Conservation (phyloP, 1,140 invertebrate species). For the Drosophila kohkoa region DNA sequence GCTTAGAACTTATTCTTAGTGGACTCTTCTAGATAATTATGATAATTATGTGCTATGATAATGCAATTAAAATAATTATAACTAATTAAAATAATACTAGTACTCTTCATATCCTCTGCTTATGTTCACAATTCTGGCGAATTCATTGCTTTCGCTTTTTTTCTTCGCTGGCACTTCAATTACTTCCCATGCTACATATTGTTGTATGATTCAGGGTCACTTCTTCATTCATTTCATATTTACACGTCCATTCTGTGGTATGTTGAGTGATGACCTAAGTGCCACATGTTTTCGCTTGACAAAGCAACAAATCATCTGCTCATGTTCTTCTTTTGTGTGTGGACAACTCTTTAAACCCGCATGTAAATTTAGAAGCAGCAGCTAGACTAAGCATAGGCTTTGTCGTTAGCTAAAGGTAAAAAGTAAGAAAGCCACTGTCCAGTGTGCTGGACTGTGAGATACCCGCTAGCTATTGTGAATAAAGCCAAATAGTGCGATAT, state of each 20-base stretch:
- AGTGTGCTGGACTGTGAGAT: too few relatives aligned
- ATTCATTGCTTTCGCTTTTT: slow-evolving; percentile 7
- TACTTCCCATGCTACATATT: slow-evolving; percentile 1
- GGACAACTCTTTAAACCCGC: not conserved
- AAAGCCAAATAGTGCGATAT: too few relatives aligned
- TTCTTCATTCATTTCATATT: not conserved
- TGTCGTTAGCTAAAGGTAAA: not conserved
- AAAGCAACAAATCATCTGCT: slow-evolving; percentile 3
- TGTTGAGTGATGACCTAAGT: slow-evolving; percentile 1
- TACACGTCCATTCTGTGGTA: slow-evolving; percentile 5
- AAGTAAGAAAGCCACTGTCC: too few relatives aligned
- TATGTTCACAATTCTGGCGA: not conserved
- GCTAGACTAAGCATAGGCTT: not conserved
- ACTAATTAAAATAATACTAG: not conserved
- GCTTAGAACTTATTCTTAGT: not conserved
- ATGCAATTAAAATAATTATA: slow-evolving; percentile 1
- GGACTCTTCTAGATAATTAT: not conserved
- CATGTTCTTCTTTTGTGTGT: not conserved
- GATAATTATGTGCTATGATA: not conserved
- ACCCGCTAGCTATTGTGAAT: too few relatives aligned
- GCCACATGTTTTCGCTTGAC: slow-evolving; percentile 1
- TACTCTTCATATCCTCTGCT: not conserved
- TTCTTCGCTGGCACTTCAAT: not conserved
- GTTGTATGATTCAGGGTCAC: slow-evolving; percentile 1
- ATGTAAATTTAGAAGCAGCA: not conserved